Conservation (phyloP, 2,113 vertebrate genomes). For the Xenopus tropicalis region UCB_Xtro_10.0 CM004451.2:85659501-85660000, state of each 20-base stretch:
- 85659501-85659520: too few species aligned
- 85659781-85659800: background rate
- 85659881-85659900: slow-evolving; percentile 20
- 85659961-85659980: background rate
- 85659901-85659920: slow-evolving; percentile 2
- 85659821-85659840: slow-evolving; percentile 3
- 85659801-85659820: background rate
- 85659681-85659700: too few species aligned
- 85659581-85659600: too few species aligned
- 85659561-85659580: too few species aligned
- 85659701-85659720: too few species aligned
- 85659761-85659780: background rate
- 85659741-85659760: slow-evolving; percentile 33
- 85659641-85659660: too few species aligned
- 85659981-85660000: background rate
- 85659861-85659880: slow-evolving; percentile 25
- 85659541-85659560: too few species aligned
- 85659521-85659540: too few species aligned
- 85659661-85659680: too few species aligned
- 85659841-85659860: slow-evolving; percentile 23
- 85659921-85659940: background rate
- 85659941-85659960: background rate
- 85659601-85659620: too few species aligned
- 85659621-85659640: too few species aligned
- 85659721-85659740: too few species aligned